Evolutionary conservation across 2,113 vertebrate genomes (phyloP).

Genomic region (Poeciliopsis prolifica): DNA sequence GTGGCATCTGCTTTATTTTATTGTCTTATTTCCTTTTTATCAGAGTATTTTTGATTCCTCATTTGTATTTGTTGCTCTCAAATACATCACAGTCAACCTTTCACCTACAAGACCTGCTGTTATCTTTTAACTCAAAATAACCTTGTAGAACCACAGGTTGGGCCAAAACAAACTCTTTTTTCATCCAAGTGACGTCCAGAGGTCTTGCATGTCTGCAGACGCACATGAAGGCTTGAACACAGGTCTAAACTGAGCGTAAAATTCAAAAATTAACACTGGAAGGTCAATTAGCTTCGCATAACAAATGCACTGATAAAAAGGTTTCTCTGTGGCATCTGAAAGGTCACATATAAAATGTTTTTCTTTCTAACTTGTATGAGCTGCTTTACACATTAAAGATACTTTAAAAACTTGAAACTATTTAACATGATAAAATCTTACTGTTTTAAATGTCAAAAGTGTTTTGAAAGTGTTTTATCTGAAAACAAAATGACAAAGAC

Average conservation of each 20-base stretch:
- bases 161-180: not conserved
- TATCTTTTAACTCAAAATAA: not conserved
- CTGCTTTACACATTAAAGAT: no score
- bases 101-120: not conserved
- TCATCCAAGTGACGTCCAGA: not conserved
- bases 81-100: not conserved
- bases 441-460: no score
- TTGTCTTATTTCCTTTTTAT: not conserved
- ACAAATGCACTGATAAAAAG: no score
- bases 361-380: no score
- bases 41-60: not conserved
- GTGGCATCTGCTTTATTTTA: constrained; percentile 59
- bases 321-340: no score
- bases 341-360: no score
- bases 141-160: not conserved
- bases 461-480: no score
- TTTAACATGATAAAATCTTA: no score
- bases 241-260: not conserved
- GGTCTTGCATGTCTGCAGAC: not conserved
- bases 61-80: not conserved
- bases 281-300: no score
- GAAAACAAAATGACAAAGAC: no score
- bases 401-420: no score
- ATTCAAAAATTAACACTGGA: no score
- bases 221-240: not conserved